Conservation (phyloP, 2,888 invertebrate genomes). For the Drosophila stalkeri region DNA sequence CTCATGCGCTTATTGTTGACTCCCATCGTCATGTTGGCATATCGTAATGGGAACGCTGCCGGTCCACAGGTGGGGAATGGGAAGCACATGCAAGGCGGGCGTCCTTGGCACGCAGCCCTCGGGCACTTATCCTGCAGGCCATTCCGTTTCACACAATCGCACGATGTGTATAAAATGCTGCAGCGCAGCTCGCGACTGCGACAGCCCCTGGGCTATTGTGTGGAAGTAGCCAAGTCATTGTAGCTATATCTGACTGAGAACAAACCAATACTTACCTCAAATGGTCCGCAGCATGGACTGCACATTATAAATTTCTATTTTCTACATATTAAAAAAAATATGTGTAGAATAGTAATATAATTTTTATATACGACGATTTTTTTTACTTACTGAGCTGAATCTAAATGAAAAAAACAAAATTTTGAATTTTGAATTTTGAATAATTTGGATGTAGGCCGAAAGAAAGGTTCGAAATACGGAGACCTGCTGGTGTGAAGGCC, state of each 20-base stretch:
- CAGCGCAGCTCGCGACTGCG: constrained; percentile 87
- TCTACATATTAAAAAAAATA: constrained; percentile 40
- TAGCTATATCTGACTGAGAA: background rate
- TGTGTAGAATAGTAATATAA: background rate
- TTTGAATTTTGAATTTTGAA: constrained; percentile 16
- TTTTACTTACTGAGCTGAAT: constrained; percentile 46
- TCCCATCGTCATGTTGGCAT: constrained; percentile 83
- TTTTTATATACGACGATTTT: background rate
- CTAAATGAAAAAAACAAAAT: constrained; percentile 12
- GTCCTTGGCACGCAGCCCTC: constrained; percentile 86
- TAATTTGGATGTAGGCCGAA: constrained; percentile 65
- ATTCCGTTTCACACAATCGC: constrained; percentile 87
- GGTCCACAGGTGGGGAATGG: constrained; percentile 86
- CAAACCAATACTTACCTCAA: constrained; percentile 73
- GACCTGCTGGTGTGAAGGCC: constrained; percentile 52
- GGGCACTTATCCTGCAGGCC: constrained; percentile 88
- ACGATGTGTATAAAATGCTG: constrained; percentile 86
- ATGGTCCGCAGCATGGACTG: constrained; percentile 83
- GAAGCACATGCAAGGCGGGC: constrained; percentile 85
- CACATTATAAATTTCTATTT: constrained; percentile 70
- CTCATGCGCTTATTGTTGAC: constrained; percentile 77
- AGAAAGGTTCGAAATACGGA: constrained; percentile 65
- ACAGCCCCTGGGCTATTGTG: constrained; percentile 79
- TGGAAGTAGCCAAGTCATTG: background rate
- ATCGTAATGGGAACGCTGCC: constrained; percentile 79